A percentile compares a stretch with the other conserved stretches of the same genome.
phyloP scores from a whole-genome alignment of 2,113 vertebrate genomes.

The Podilymbus podiceps region DNA sequence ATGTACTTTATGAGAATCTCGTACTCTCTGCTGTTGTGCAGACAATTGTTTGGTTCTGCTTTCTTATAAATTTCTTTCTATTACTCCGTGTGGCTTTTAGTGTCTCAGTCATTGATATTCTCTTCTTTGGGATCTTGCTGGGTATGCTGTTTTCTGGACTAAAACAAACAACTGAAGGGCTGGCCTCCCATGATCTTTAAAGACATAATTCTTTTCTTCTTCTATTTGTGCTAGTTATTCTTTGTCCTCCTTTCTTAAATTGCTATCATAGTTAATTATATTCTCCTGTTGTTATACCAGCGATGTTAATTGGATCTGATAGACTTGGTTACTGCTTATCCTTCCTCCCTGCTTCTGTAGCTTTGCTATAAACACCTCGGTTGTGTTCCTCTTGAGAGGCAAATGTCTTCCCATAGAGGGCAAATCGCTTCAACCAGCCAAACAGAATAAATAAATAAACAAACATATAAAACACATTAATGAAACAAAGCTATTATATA shows the following conservation, averaged over 20 bases:
- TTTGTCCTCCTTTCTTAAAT: not conserved
- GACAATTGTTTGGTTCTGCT: not conserved
- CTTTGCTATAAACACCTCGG: not conserved
- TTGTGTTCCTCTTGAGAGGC: not conserved
- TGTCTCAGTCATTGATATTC: not conserved
- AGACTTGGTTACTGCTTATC: constrained; percentile 9
- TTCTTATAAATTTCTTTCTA: not conserved
- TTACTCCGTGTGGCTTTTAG: not conserved
- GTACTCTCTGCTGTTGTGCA: not conserved
- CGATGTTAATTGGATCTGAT: not conserved
- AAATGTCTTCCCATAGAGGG: not conserved
- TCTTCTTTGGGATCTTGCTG: not conserved
- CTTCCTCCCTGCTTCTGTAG: not conserved
- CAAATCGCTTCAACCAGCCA: not conserved
- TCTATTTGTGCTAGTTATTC: not conserved
- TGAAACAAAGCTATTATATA: not conserved
- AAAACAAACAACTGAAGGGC: not conserved
- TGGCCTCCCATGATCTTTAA: not conserved
- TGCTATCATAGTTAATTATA: not conserved
- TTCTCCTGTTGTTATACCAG: not conserved
- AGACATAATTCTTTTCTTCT: not conserved
- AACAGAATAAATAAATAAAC: not conserved
- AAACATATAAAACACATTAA: not conserved
- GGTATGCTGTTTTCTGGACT: not conserved
- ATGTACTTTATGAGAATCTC: not conserved